Base-by-base conservation (phyloP, 1,140 invertebrate genomes). In the Arctopsyche grandis region DNA sequence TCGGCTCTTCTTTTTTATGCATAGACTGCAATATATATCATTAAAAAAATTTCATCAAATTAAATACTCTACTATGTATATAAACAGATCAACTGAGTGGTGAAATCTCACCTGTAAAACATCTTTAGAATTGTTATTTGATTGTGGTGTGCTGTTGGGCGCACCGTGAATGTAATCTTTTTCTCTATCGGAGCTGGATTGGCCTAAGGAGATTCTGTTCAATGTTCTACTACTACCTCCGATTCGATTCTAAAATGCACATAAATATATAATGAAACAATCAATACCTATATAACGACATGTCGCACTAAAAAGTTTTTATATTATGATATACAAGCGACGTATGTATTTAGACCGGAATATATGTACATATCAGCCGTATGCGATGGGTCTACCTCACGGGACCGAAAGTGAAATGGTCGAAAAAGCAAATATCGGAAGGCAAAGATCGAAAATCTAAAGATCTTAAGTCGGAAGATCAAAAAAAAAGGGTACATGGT, bases 171-270 rank as follows among this genome's bases (percentile, higher is more conserved):
- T 60, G 74, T 76, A 81, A 56, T 81, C 80, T 71, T 74, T 81
- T 69, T 81, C 80, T 66, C 80, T 21, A 52, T 81, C 80, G 14
- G 80, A 81, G 70, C 77, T 78, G n/a, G 80, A 81, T 29, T 81
- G 80, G 4, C 70, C 77, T 14, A 75, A 44, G 26, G 80, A 77
- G 7, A 79, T 75, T 69, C 79, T 77, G 46, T 77, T 79, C 19
- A 77, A 81, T 22, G 24, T 63, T 76, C 75, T 76, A 75, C 69
- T 79, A 38, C 69, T 79, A 4, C 74, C 29, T 19, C 74, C 58
- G 22, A 76, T 76, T 38, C 75, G 75, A 38, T 69, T 77, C 75
- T 77, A 48, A 14, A 66, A 66, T 52, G 43, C 38, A 44, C 1
- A 3, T 66, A 52, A 52, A 5, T 52, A 10, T 16, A 52, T 12